These are phyloP conservation scores for Gastrophryne carolinensis DNA, from an alignment of 2,797 vertebrate genomes.

Conservation along the genomic window DNA sequence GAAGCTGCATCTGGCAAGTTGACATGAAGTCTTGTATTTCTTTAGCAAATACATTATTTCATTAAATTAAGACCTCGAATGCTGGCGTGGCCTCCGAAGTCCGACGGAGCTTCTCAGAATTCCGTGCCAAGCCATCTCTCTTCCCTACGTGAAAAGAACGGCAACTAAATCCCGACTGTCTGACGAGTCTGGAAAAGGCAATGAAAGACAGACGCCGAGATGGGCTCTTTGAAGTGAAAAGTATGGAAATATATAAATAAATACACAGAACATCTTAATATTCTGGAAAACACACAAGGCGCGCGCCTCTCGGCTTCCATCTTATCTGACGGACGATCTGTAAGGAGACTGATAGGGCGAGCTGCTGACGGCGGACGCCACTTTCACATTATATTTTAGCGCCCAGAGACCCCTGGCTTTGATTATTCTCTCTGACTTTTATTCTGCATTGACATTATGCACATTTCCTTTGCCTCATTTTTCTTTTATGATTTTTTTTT, in stretches of 20 bases:
- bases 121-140: not conserved
- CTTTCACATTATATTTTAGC: slow-evolving; percentile 16
- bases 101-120: not conserved
- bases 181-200: not conserved
- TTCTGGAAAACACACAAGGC: slow-evolving; percentile 12
- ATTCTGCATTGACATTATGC: not conserved
- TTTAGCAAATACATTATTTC: not conserved
- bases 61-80: not conserved
- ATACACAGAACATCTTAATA: slow-evolving; percentile 17
- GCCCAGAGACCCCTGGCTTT: slow-evolving; percentile 1
- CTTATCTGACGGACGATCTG: slow-evolving; percentile 19
- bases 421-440: not conserved
- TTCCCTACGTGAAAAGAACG: not conserved
- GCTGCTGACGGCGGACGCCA: not conserved
- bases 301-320: not conserved
- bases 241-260: not conserved
- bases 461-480: not conserved
- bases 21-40: no score
- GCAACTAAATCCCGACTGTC: not conserved
- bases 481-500: slow-evolving; percentile 7
- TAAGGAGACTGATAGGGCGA: not conserved
- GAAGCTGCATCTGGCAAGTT: no score
- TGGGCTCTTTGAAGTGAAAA: slow-evolving; percentile 30
- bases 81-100: not conserved
- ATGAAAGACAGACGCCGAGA: slow-evolving; percentile 26